These are phyloP conservation scores for Meloidogyne floridensis DNA, from an alignment of 1,140 invertebrate species.

Conservation along the genomic window DNA sequence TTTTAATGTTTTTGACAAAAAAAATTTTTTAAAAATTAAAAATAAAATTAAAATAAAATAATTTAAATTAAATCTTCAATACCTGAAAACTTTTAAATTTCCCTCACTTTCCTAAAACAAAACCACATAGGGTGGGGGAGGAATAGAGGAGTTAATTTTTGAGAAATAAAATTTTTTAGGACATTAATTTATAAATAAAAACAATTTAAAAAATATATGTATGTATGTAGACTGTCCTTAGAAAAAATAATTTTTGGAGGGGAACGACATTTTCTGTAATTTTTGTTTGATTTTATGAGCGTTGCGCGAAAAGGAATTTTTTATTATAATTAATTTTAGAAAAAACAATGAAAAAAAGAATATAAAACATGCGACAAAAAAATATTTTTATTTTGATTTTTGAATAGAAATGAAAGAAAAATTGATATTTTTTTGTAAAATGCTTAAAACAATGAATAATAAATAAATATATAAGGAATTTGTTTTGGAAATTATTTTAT, in stretches of 20 bases:
- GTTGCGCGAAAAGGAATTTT: not conserved
- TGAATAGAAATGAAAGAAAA: not conserved
- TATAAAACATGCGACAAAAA: not conserved
- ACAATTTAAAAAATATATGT: not conserved
- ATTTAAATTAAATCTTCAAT: too few relatives aligned
- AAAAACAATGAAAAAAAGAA: not conserved
- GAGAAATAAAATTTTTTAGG: too few relatives aligned
- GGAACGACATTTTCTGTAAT: too few relatives aligned
- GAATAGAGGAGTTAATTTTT: too few relatives aligned
- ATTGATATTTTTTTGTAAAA: not conserved
- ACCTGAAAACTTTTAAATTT: too few relatives aligned
- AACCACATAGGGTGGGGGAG: too few relatives aligned
- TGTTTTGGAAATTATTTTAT: too few relatives aligned
- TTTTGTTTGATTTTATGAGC: not conserved
- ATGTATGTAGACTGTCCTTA: too few relatives aligned
- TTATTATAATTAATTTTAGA: constrained; percentile 5
- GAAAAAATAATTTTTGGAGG: not conserved
- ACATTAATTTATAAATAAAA: too few relatives aligned
- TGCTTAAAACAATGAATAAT: constrained; percentile 1
- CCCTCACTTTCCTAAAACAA: too few relatives aligned
- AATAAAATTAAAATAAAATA: not conserved
- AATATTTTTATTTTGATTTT: not conserved
- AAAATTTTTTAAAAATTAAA: not conserved
- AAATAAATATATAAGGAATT: too few relatives aligned
- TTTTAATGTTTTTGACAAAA: not conserved